Percentiles rank a stretch among this genome's conserved stretches.
Evolutionary conservation across 1,140 invertebrate species (phyloP).

Genomic region (Drosophila santomea): DNA sequence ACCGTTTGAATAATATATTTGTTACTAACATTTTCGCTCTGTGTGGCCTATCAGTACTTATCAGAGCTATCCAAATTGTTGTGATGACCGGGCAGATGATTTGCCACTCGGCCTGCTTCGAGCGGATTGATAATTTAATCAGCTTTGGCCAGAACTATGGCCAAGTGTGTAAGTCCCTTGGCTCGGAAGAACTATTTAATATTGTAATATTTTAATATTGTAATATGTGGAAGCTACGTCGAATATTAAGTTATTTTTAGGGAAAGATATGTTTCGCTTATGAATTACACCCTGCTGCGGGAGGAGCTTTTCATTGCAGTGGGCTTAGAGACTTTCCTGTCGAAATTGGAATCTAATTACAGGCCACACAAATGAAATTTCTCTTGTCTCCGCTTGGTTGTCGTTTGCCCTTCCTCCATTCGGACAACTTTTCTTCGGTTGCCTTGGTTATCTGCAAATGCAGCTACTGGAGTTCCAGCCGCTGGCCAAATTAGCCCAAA

Average conservation of each 20-base stretch:
- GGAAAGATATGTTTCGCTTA: not conserved
- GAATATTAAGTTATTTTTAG: not conserved
- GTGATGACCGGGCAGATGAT: conserved; percentile 69
- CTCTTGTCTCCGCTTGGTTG: conserved; percentile 6
- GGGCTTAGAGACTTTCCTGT: conserved; percentile 6
- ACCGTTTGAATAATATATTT: no score
- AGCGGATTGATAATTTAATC: conserved; percentile 70
- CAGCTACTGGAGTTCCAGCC: conserved; percentile 35
- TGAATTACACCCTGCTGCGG: not conserved
- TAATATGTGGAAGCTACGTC: not conserved
- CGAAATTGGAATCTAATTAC: conserved; percentile 75
- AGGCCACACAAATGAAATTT: conserved; percentile 60
- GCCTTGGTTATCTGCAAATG: conserved; percentile 63
- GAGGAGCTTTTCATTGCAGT: not conserved
- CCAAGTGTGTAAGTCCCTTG: conserved; percentile 20
- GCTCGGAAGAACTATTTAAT: conserved; percentile 51
- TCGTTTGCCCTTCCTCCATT: conserved; percentile 9
- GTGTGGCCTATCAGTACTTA: conserved; percentile 17
- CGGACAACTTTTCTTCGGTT: conserved; percentile 57
- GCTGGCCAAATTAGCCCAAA: conserved; percentile 72
- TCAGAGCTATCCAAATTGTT: conserved; percentile 67
- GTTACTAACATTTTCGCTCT: not conserved
- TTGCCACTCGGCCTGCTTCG: conserved; percentile 64
- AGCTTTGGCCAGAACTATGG: conserved; percentile 42
- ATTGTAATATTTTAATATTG: conserved; percentile 65